phyloP scores from a whole-genome alignment of 2,888 invertebrate genomes.

The Drosophila atripex region DNA sequence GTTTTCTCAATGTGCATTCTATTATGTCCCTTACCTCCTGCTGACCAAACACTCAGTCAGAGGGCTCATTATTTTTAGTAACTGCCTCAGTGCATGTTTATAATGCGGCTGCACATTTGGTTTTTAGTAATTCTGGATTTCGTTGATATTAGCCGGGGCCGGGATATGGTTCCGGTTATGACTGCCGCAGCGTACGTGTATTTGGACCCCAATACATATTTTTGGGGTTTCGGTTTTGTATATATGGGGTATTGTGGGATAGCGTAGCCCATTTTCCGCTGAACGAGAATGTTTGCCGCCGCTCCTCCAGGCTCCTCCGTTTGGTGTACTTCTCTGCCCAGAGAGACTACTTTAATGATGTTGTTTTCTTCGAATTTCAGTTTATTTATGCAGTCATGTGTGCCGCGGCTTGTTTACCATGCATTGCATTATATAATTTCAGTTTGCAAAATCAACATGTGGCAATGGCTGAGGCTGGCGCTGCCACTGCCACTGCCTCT shows the following conservation, averaged over 20 bases:
- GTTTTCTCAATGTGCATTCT: not conserved
- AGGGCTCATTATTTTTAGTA: conserved; percentile 55
- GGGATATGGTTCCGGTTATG: not conserved
- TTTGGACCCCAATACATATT: conserved; percentile 13
- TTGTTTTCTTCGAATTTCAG: conserved; percentile 62
- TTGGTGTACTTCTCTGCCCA: not conserved
- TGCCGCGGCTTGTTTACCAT: conserved; percentile 50
- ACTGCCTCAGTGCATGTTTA: conserved; percentile 50
- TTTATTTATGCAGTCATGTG: conserved; percentile 56
- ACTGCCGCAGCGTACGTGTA: conserved; percentile 1
- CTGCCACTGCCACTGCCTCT: conserved; percentile 2
- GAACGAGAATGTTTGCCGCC: conserved; percentile 13
- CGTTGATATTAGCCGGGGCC: conserved; percentile 46
- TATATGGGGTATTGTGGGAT: not conserved
- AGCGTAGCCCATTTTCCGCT: not conserved
- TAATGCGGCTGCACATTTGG: conserved; percentile 57
- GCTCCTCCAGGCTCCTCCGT: not conserved
- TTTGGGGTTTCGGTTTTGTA: conserved; percentile 27
- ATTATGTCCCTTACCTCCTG: conserved; percentile 6
- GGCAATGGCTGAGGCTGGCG: conserved; percentile 20
- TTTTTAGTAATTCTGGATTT: conserved; percentile 72
- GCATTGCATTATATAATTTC: conserved; percentile 67
- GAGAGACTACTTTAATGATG: conserved; percentile 54
- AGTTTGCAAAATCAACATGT: conserved; percentile 70
- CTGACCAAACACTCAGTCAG: conserved; percentile 43